Percentiles rank a stretch among this genome's conserved stretches.
Conservation (phyloP, 1,140 invertebrate genomes). For the Oncopeltus fasciatus region DNA sequence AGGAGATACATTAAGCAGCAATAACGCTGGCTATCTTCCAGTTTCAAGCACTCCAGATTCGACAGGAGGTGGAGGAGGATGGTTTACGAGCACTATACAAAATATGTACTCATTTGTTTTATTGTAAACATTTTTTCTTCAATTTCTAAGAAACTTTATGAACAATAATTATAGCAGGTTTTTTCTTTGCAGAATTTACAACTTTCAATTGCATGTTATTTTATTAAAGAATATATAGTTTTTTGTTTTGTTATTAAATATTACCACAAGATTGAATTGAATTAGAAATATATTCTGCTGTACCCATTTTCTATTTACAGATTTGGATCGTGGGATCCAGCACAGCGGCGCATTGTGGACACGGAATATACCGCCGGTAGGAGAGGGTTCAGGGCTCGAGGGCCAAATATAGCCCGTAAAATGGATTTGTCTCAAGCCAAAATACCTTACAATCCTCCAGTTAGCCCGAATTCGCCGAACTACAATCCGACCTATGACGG, state of each 20-base stretch:
- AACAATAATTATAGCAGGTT: too few species aligned
- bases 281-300: neutral
- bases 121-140: too few species aligned
- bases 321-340: slow-evolving; percentile 49
- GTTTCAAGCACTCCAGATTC: too few species aligned
- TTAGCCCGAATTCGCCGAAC: slow-evolving; percentile 24
- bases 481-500: slow-evolving; percentile 43
- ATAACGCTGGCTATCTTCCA: neutral
- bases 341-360: slow-evolving; percentile 44
- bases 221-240: too few species aligned
- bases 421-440: slow-evolving; percentile 50
- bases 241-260: too few species aligned
- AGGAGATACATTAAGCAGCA: neutral
- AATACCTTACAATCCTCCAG: slow-evolving; percentile 28
- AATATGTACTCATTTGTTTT: too few species aligned
- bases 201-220: too few species aligned
- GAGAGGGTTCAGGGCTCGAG: slow-evolving; percentile 50
- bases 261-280: too few species aligned
- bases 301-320: slow-evolving; percentile 26
- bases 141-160: too few species aligned
- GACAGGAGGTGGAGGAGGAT: neutral
- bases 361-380: slow-evolving; percentile 56
- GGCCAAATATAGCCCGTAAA: slow-evolving; percentile 49
- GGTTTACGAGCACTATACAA: neutral
- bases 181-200: too few species aligned